Conservation (phyloP, 2,797 vertebrate species). For the Eospalax fontanierii region DNA sequence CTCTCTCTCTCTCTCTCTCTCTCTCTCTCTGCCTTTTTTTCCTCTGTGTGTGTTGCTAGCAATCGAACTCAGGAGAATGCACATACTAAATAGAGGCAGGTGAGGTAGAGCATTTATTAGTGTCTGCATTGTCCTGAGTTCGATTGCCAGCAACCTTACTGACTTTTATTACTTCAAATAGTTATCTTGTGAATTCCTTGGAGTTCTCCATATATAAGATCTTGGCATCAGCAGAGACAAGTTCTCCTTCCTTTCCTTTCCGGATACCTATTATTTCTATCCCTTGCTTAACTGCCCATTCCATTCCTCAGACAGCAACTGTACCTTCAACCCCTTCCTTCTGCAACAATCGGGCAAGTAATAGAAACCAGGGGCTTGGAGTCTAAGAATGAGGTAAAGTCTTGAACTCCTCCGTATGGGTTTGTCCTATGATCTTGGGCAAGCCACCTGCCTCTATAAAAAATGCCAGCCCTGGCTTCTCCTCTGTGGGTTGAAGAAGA, state of each 20-base stretch:
- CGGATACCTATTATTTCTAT: neutral
- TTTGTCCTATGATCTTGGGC: neutral
- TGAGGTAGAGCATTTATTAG: too few species aligned
- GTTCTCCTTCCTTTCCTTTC: neutral
- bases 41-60: too few species aligned
- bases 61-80: neutral
- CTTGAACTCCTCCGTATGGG: neutral
- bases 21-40: neutral
- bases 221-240: neutral
- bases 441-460: neutral
- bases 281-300: neutral
- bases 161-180: neutral
- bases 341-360: neutral
- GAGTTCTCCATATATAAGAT: neutral
- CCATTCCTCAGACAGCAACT: neutral
- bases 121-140: too few species aligned
- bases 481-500: neutral
- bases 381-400: neutral
- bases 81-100: neutral
- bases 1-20: too few species aligned
- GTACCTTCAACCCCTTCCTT: neutral
- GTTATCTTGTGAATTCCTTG: neutral
- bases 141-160: too few species aligned
- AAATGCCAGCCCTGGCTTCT: neutral
- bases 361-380: neutral